phyloP scores from a whole-genome alignment of 2,797 vertebrate genomes.

The Geotrypetes seraphini region DNA sequence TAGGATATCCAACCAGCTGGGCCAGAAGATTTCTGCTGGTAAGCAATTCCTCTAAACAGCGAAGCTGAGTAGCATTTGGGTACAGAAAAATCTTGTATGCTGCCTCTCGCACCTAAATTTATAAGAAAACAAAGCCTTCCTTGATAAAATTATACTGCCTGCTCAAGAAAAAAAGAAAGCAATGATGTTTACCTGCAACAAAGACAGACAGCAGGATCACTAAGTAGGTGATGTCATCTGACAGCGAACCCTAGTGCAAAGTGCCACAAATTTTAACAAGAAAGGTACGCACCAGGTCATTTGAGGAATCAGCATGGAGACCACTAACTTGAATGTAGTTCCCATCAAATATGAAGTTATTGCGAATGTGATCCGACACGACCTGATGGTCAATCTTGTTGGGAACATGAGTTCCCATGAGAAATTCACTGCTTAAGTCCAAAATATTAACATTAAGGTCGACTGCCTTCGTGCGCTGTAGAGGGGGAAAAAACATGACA shows the following conservation, averaged over 20 bases:
- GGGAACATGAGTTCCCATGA: conserved; percentile 73
- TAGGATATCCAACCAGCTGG: conserved; percentile 80
- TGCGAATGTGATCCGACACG: conserved; percentile 71
- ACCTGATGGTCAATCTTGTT: conserved; percentile 73
- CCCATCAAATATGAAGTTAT: conserved; percentile 69
- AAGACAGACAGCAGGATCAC: too few relatives aligned
- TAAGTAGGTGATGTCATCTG: too few relatives aligned
- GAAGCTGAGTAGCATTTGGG: conserved; percentile 67
- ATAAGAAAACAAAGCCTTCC: not conserved
- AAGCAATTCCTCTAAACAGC: conserved; percentile 76
- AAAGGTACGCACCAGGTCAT: conserved; percentile 73
- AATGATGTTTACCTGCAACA: too few relatives aligned
- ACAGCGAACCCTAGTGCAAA: too few relatives aligned
- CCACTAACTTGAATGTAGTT: conserved; percentile 70
- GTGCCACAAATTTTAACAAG: too few relatives aligned
- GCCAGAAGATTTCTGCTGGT: conserved; percentile 73
- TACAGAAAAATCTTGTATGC: conserved; percentile 92
- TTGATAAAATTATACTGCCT: not conserved
- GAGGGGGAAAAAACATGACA: not conserved
- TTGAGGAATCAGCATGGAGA: conserved; percentile 74
- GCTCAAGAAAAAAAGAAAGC: too few relatives aligned
- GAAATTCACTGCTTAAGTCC: conserved; percentile 81
- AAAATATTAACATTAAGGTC: conserved; percentile 79
- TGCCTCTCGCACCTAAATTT: conserved; percentile 77
- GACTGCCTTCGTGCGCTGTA: conserved; percentile 79